Percentiles rank a stretch among this genome's conserved stretches.
These are phyloP conservation scores for Didymodactylos carnosus DNA, from an alignment of 2,888 invertebrate genomes.

Conservation along the genomic window DNA sequence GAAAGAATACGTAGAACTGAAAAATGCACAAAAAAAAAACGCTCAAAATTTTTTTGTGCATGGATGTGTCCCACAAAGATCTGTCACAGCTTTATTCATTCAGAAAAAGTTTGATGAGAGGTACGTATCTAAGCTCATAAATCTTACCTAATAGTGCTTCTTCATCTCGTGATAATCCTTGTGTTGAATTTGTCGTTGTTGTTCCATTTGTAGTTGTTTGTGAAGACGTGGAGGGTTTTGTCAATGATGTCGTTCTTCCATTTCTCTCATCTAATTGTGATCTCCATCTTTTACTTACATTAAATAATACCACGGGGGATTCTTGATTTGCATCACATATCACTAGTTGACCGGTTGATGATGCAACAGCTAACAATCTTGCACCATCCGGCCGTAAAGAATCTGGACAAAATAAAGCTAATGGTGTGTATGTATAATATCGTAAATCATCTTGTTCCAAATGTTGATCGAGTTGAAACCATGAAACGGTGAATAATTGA, in stretches of 20 bases:
- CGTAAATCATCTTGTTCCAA: background rate
- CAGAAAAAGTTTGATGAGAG: too few species aligned
- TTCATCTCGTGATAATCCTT: background rate
- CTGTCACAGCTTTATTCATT: too few species aligned
- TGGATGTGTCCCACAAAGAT: too few species aligned
- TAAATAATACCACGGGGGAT: background rate
- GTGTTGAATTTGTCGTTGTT: background rate
- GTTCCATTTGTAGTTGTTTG: too few species aligned
- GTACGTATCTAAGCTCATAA: too few species aligned
- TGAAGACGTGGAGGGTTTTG: background rate
- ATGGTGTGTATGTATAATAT: background rate
- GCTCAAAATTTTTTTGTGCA: too few species aligned
- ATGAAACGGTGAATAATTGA: background rate
- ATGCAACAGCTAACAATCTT: background rate
- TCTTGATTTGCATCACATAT: background rate
- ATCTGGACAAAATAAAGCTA: background rate
- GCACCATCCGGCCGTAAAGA: background rate
- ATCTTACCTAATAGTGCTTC: background rate
- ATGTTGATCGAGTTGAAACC: slow-evolving; percentile 1
- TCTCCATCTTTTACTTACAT: background rate
- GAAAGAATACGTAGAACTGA: too few species aligned
- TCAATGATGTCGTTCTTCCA: background rate
- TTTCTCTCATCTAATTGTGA: background rate
- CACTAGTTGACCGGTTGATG: background rate
- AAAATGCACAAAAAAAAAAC: too few species aligned